A percentile compares a stretch with the other conserved stretches of the same genome.
phyloP scores from a whole-genome alignment of 2,888 invertebrate species.

The Diadromus collaris region DNA sequence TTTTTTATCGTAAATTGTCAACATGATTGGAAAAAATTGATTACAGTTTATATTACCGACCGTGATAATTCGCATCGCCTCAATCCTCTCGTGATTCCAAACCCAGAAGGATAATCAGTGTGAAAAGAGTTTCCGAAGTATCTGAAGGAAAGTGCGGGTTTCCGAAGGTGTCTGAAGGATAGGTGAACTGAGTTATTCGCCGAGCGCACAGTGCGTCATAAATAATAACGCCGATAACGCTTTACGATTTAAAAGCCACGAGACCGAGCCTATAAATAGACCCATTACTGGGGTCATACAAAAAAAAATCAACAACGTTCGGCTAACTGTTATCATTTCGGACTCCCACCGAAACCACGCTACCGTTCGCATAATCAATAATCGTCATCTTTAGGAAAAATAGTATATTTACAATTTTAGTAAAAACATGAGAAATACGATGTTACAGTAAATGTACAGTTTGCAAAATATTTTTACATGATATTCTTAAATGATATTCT shows the following conservation, averaged over 20 bases:
- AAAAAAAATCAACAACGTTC: slow-evolving; percentile 83
- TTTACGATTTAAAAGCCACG: slow-evolving; percentile 95
- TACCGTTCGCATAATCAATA: slow-evolving; percentile 79
- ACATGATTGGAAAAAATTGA: background rate
- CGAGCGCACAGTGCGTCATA: slow-evolving; percentile 83
- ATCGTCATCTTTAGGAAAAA: too few species aligned
- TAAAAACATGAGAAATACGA: too few species aligned
- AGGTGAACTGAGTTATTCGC: background rate
- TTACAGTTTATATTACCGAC: background rate
- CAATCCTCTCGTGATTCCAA: background rate
- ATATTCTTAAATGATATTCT: too few species aligned
- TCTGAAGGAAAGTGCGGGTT: background rate
- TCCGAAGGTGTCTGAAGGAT: background rate
- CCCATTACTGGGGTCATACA: slow-evolving; percentile 84
- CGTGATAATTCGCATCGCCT: background rate
- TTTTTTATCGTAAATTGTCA: background rate
- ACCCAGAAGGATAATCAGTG: background rate
- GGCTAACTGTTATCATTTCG: slow-evolving; percentile 84
- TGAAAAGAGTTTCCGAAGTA: too few species aligned
- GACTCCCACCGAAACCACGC: slow-evolving; percentile 87
- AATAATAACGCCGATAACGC: slow-evolving; percentile 92
- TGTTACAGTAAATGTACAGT: too few species aligned
- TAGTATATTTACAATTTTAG: too few species aligned
- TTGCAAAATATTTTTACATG: too few species aligned
- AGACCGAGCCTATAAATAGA: slow-evolving; percentile 87